phyloP scores from a whole-genome alignment of 2,113 vertebrate species.

The Piaya cayana region DNA sequence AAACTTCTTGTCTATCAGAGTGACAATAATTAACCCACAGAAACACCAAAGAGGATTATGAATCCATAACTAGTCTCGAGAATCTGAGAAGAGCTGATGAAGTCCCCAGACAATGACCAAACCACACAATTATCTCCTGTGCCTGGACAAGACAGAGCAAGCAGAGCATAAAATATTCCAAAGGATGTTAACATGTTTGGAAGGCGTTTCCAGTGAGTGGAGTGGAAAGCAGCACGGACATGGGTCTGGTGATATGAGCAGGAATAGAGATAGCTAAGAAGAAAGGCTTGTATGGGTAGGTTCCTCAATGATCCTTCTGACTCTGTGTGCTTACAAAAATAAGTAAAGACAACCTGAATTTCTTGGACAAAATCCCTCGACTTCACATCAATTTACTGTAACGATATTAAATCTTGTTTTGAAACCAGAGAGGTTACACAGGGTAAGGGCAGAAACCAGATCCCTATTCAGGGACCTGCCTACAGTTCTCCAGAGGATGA shows the following conservation, averaged over 20 bases:
- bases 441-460: constrained; percentile 17
- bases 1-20: neutral
- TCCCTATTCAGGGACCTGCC: neutral
- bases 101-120: neutral
- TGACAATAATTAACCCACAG: neutral
- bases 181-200: neutral
- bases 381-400: neutral
- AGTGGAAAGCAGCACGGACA: neutral
- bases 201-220: neutral
- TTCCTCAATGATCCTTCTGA: neutral
- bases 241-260: neutral
- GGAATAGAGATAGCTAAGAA: neutral
- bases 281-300: neutral
- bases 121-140: neutral
- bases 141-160: neutral
- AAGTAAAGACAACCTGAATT: neutral
- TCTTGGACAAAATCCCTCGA: neutral
- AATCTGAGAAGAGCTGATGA: neutral
- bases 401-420: neutral
- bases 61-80: neutral
- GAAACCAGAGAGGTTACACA: neutral
- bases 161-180: neutral
- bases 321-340: neutral
- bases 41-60: neutral
- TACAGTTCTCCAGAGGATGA: neutral